Conservation (phyloP, 1,140 invertebrate species). For the Sminthurides bifidus region DNA sequence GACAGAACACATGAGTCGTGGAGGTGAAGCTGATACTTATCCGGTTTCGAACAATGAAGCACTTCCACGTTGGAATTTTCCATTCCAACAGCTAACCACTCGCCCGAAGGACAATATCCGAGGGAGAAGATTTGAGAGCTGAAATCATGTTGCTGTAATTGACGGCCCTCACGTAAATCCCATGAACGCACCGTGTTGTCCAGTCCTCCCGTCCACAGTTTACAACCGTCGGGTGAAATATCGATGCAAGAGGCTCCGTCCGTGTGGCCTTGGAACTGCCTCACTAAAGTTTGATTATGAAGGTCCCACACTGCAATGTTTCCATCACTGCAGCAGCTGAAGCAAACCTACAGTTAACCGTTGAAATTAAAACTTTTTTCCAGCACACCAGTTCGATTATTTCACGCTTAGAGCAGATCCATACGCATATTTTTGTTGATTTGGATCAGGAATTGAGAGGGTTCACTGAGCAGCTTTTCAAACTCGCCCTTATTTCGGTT, state of each 20-base stretch:
- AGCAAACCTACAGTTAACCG: constrained; percentile 63
- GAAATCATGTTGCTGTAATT: constrained; percentile 92
- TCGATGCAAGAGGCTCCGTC: constrained; percentile 62
- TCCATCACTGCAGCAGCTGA: constrained; percentile 93
- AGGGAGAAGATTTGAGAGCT: constrained; percentile 90
- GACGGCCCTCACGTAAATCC: constrained; percentile 85
- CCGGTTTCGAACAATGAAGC: constrained; percentile 80
- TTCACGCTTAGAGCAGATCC: constrained; percentile 15
- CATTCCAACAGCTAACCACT: constrained; percentile 98
- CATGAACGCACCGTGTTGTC: constrained; percentile 95
- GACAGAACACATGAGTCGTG: constrained; percentile 99
- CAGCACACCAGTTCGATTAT: too few relatives aligned
- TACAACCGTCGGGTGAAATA: constrained; percentile 62
- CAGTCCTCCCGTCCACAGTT: constrained; percentile 91
- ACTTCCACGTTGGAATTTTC: constrained; percentile 96
- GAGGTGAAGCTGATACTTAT: constrained; percentile 94
- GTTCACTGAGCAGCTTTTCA: too few relatives aligned
- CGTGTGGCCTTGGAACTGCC: constrained; percentile 54
- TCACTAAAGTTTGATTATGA: constrained; percentile 56
- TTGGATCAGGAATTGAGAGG: too few relatives aligned
- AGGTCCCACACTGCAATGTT: constrained; percentile 96
- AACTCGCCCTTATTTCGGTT: too few relatives aligned
- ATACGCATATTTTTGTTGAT: too few relatives aligned
- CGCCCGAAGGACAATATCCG: constrained; percentile 92
- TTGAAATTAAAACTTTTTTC: too few relatives aligned